Evolutionary conservation across 2,113 vertebrate genomes (phyloP), one percentile per base, ranked within the genome.

Genomic region (Regulus satrapa): DNA sequence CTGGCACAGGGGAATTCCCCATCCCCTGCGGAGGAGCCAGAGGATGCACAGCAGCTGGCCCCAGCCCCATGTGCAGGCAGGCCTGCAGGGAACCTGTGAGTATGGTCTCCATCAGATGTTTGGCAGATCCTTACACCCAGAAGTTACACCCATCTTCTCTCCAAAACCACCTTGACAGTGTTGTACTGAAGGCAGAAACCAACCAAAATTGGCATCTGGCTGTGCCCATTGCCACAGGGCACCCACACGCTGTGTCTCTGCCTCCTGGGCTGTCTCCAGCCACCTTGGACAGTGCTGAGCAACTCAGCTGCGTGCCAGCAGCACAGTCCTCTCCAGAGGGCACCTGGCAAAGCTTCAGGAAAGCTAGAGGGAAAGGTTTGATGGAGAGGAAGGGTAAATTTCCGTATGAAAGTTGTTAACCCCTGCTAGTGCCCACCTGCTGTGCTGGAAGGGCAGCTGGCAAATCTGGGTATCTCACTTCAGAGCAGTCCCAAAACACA

Each of bases 101-200:
- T 34, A 23, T 76, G 63, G 5, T 52, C 36, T 83, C 49, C 49
- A 19, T 43, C 32, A 36, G 48, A 24, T 0, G 0, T 38, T 38
- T 90, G 75, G 58, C 78, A 90, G 62, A 46, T 71, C 32, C 49
- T 92, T 59, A 5, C 3, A 83, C 34, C 26, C 32, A 75, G 23
- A 12, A 25, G 9, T 72, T 14, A 21, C 14, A 38, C 5, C 9
- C 34, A 0, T 56, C 72, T 58, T 46, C 56, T 48, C 58, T 72
- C 34, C 52, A 59, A 91, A 85, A 31, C 5, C 19, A 25, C 28
- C 56, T 41, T 0, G 0, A 2, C 18, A 56, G 24, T 7, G 29
- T 9, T 29, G 36, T 16, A n/a, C 55, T 38, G 49, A 61, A 85
- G 55, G 45, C 45, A 78, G 66, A 85, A 28, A 19, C 38, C 29